Evolutionary conservation across 2,797 vertebrate species (phyloP).

Genomic region (Buceros bicornis): DNA sequence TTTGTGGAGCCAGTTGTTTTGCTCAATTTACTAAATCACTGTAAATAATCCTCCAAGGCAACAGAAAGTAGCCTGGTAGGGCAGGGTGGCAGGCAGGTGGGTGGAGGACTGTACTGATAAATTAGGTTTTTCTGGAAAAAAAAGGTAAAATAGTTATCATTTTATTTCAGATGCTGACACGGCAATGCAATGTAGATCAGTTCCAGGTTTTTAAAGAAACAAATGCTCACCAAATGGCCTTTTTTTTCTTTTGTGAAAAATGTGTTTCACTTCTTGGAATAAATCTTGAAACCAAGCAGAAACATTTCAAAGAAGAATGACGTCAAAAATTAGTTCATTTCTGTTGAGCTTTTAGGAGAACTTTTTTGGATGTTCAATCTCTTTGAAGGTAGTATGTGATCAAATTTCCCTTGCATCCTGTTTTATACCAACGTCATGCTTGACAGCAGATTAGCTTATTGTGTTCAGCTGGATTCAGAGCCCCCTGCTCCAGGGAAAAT

Average conservation of each 20-base stretch:
- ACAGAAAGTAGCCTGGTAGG: neutral
- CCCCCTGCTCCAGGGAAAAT: neutral
- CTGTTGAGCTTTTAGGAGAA: neutral
- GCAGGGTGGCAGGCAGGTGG: neutral
- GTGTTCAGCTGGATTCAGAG: neutral
- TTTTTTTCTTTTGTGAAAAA: neutral
- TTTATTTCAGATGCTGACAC: neutral
- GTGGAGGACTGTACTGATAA: neutral
- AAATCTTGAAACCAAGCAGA: neutral
- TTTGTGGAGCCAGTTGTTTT: neutral
- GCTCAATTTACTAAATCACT: neutral
- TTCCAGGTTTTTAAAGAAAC: neutral
- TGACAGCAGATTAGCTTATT: neutral
- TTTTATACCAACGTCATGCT: neutral
- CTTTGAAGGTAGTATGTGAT: neutral
- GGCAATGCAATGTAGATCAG: neutral
- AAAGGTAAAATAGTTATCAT: neutral
- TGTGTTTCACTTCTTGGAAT: neutral
- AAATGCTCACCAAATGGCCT: neutral
- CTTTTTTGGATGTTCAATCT: neutral
- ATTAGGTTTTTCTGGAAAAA: neutral
- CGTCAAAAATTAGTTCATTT: neutral
- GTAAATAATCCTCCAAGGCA: neutral
- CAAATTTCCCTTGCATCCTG: neutral
- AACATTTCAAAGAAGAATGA: neutral